Conservation (phyloP, 2,888 invertebrate species). For the Agonum fuliginosum region DNA sequence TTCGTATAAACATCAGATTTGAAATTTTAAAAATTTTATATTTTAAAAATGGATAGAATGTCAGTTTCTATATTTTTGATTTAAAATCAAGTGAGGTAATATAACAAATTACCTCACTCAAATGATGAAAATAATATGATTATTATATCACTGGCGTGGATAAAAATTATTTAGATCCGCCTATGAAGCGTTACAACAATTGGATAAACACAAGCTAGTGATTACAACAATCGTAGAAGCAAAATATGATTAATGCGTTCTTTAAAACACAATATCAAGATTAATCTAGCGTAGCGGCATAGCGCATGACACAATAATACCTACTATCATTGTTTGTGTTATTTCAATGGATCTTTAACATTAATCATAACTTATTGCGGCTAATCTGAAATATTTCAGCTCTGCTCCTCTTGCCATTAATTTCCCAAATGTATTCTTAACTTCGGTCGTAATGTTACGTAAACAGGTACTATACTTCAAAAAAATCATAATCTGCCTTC, state of each 20-base stretch:
- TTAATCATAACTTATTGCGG: constrained; percentile 49
- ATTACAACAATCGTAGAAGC: constrained; percentile 27
- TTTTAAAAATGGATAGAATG: too few species aligned
- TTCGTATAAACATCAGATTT: too few species aligned
- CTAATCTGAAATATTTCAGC: constrained; percentile 34
- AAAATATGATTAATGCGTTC: constrained; percentile 37
- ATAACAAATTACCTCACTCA: too few species aligned
- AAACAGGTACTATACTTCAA: constrained; percentile 39
- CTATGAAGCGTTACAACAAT: constrained; percentile 24
- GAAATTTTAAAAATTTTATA: too few species aligned
- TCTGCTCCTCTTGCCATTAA: constrained; percentile 24
- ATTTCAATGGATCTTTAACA: constrained; percentile 25
- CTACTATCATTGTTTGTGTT: constrained; percentile 29
- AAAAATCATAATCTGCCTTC: constrained; percentile 31
- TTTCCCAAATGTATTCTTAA: constrained; percentile 37
- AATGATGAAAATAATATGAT: too few species aligned
- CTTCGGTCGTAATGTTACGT: constrained; percentile 36
- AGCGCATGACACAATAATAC: constrained; percentile 23
- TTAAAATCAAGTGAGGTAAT: too few species aligned
- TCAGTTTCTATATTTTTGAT: too few species aligned
- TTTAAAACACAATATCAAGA: constrained; percentile 37
- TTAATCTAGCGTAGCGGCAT: constrained; percentile 28
- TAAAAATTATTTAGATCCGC: constrained; percentile 22
- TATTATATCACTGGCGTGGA: too few species aligned
- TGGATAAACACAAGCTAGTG: constrained; percentile 16